Base-by-base conservation (phyloP, 2,888 invertebrate genomes). In the Nebria salina region DNA sequence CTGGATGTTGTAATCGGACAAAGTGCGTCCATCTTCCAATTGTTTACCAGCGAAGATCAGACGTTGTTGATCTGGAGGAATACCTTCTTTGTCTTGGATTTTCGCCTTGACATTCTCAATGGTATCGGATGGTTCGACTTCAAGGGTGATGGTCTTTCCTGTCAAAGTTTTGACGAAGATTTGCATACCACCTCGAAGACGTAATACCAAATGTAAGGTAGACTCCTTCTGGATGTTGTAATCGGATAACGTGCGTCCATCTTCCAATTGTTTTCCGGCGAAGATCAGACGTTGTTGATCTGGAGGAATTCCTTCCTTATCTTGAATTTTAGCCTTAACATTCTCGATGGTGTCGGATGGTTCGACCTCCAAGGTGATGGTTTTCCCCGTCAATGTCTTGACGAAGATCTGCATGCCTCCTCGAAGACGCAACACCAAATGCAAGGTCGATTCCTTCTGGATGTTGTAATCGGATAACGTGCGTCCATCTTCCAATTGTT, bases 401-500 rank as follows among this genome's bases (percentile, higher is more conserved):
- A 89, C 91, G 87, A 89, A 91, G 86, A 93, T 92, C 87, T 89
- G 74, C 88, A 90, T 90, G 72, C 89, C 89, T 85, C 93, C 93
- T 82, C 93, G 88, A 84, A 91, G 93, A 90, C 98, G 95, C 82
- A 98, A 92, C 83, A 97, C 97, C 91, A 96, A 92, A 89, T 97
- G 97, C 83, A 98, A 93, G 1, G 97, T 98, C 0, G 91, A 91
- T 85, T 92, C 92, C 84, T 93, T 92, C 84, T 92, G 92, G 82
- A 93, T 92, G 84, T 92, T 92, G 86, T 93, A 93, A 85, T 93
- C 96, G 0, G 95, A 95, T 83, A 90, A 89, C 86, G 90, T 91
- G 82, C 96, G 94, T 2, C 96, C 96, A 92, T 97, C 97, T 90
- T 97, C 97, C 86, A 97, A 89, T 89, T 97, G 97, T 89, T 97